phyloP scores from a whole-genome alignment of 2,888 invertebrate genomes.

The Flexamia atlantica region DNA sequence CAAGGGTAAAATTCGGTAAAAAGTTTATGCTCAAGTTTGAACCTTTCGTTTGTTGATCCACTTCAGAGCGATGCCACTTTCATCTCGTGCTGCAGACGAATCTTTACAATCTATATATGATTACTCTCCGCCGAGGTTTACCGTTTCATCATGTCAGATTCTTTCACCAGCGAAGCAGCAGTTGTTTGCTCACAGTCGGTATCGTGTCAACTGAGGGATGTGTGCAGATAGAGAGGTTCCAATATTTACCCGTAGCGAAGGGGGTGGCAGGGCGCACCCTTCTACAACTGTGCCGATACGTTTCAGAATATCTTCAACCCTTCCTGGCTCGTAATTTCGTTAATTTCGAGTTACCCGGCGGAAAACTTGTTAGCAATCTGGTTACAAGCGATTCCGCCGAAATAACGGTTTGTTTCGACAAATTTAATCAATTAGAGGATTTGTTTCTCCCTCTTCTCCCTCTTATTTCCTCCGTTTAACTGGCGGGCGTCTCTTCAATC shows the following conservation, averaged over 20 bases:
- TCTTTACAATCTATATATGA: too few species aligned
- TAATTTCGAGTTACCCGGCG: constrained; percentile 54
- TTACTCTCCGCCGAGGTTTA: neutral
- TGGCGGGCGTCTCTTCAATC: neutral
- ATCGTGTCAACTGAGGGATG: constrained; percentile 50
- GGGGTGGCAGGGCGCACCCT: neutral
- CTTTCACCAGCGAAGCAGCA: constrained; percentile 18
- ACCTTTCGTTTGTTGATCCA: too few species aligned
- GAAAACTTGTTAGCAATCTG: constrained; percentile 57
- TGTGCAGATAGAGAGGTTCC: constrained; percentile 18
- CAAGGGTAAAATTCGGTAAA: too few species aligned
- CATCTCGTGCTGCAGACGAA: too few species aligned
- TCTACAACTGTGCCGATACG: constrained; percentile 11
- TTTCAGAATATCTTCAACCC: constrained; percentile 51
- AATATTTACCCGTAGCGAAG: constrained; percentile 27
- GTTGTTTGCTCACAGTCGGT: constrained; percentile 8
- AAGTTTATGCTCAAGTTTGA: too few species aligned
- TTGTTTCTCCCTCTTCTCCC: constrained; percentile 7
- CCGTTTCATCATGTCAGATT: neutral
- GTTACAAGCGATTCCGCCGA: constrained; percentile 16
- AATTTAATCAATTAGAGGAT: constrained; percentile 38
- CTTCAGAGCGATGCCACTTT: too few species aligned
- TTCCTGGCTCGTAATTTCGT: constrained; percentile 47
- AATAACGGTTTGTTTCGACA: constrained; percentile 45
- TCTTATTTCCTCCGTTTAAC: neutral